A percentile compares a stretch with the other conserved stretches of the same genome.
phyloP scores from a whole-genome alignment of 2,888 invertebrate species.

The Oasisia sp. region DNA sequence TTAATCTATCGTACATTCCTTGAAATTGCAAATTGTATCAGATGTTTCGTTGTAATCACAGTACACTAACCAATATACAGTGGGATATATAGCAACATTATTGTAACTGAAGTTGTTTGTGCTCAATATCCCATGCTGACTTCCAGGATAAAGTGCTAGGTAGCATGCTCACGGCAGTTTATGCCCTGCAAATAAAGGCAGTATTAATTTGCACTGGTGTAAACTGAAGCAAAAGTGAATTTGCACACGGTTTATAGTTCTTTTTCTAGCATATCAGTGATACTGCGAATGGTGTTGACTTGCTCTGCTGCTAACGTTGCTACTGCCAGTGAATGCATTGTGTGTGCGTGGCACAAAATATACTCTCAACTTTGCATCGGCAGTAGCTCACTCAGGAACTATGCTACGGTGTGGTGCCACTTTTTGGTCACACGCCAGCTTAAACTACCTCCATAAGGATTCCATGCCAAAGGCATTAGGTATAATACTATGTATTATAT shows the following conservation, averaged over 20 bases:
- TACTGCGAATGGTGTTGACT: not conserved
- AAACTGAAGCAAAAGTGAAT: slow-evolving; percentile 9
- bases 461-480: slow-evolving; percentile 17
- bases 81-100: slow-evolving; percentile 4
- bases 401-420: slow-evolving; percentile 17
- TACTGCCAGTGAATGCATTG: slow-evolving; percentile 11
- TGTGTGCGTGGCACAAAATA: slow-evolving; percentile 17
- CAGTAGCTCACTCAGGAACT: slow-evolving; percentile 11
- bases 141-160: slow-evolving; percentile 4
- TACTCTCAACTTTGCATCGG: slow-evolving; percentile 5
- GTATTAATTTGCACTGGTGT: not conserved
- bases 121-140: slow-evolving; percentile 12
- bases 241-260: slow-evolving; percentile 4
- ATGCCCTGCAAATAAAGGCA: slow-evolving; percentile 13
- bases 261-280: slow-evolving; percentile 17
- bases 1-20: slow-evolving; percentile 10
- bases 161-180: not conserved
- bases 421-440: slow-evolving; percentile 13
- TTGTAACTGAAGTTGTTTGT: not conserved
- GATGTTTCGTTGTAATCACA: not conserved
- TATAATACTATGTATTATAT: slow-evolving; percentile 13
- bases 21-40: not conserved
- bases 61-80: not conserved
- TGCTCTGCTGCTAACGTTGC: not conserved
- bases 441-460: slow-evolving; percentile 17